Conservation (phyloP, 2,888 invertebrate species). For the Meta bourneti region DNA sequence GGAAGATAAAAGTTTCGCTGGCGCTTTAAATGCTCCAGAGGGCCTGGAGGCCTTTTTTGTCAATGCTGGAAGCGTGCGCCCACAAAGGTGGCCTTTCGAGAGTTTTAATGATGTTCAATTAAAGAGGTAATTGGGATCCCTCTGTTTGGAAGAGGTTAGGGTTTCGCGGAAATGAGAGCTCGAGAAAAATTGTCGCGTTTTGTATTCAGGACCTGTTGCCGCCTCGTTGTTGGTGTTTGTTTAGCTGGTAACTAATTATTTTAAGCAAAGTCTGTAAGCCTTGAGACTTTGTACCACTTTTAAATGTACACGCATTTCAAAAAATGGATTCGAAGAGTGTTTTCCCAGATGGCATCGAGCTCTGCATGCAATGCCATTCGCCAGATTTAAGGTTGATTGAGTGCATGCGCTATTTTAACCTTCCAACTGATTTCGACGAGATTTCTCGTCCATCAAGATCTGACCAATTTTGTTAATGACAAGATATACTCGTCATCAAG, state of each 20-base stretch:
- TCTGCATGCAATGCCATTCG: too few species aligned
- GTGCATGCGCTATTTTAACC: too few species aligned
- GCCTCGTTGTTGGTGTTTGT: constrained; percentile 5
- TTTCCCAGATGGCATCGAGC: too few species aligned
- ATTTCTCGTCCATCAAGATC: too few species aligned
- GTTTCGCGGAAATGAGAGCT: constrained; percentile 5
- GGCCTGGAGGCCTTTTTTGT: background rate
- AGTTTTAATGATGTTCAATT: constrained; percentile 51
- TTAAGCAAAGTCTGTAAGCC: background rate
- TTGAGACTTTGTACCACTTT: background rate
- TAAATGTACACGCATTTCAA: background rate
- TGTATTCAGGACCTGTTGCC: constrained; percentile 2
- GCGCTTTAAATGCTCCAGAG: background rate
- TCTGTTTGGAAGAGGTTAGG: constrained; percentile 18
- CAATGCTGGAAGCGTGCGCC: too few species aligned
- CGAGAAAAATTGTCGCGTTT: constrained; percentile 11
- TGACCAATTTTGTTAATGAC: too few species aligned
- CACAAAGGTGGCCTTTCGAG: background rate
- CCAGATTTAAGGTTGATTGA: too few species aligned
- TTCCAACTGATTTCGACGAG: too few species aligned
- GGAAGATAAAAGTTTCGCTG: constrained; percentile 33
- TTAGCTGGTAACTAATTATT: background rate
- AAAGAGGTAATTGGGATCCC: constrained; percentile 47
- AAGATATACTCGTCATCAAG: too few species aligned
- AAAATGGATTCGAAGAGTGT: too few species aligned